Evolutionary conservation across 1,140 invertebrate genomes (phyloP), one percentile per base, ranked within the genome.

Genomic region (Leptestheria dahalacensis): DNA sequence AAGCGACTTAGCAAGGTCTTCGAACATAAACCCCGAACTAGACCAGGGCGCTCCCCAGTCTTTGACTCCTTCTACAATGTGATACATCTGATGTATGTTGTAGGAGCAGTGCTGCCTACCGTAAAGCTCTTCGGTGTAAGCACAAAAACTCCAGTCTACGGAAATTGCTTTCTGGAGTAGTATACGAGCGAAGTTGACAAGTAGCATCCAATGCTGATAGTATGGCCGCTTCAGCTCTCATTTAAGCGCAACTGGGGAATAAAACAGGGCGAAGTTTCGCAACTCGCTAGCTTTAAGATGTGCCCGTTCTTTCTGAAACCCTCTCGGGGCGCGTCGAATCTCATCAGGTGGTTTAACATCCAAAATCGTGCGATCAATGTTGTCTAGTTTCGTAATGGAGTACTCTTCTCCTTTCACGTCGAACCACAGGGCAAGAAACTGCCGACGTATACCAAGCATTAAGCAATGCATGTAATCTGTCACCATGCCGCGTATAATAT

Each of bases 1-100:
- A 12, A 33, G 2, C 11, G 21, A 20, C 1, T 33, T n/a, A 21
- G 21, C 18, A 20, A 57, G 1, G 29, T 57, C 55, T 41, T 57
- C 55, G n/a, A 57, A 57, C 15, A 57, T n/a, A 46, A 57, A 57
- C 3, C 26, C 55, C 11, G 55, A 57, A 2, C 46, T 46, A 18
- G 55, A 26, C 55, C 55, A 57, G 3, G 55, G 55, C 15, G 55
- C 26, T 41, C 55, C 55, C 55, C 20, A 57, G 15, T 57, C 15
- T 15, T 6, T 23, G 18, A 57, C 55, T 20, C 20, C 18, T 41
- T 57, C n/a, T 21, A 41, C 24, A 55, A 55, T 20, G 33, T 57
- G 55, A 15, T 46, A 18, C 29, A 57, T 26, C 18, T 41, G 25
- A 23, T 57, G 55, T 18, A 57, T n/a, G 33, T 57, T 57, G 1